phyloP scores from a whole-genome alignment of 2,888 invertebrate species.

The Xestia c-nigrum region DNA sequence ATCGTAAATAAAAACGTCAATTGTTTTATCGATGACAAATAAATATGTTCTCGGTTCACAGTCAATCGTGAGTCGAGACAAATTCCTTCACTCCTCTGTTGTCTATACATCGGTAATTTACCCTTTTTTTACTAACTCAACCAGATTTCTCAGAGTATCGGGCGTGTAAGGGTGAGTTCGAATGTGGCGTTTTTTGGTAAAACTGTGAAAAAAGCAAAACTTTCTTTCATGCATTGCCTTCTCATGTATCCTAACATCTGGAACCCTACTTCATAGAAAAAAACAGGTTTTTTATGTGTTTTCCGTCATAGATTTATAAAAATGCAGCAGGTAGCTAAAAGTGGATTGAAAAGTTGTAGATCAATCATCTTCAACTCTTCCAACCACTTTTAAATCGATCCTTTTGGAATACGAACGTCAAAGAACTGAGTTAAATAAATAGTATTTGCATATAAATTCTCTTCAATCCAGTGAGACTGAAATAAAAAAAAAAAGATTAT shows the following conservation, averaged over 20 bases:
- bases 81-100: constrained; percentile 51
- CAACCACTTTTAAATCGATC: neutral
- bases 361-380: too few species aligned
- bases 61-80: constrained; percentile 48
- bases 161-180: constrained; percentile 25
- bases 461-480: neutral
- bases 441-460: neutral
- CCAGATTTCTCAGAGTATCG: constrained; percentile 51
- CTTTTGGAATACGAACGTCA: neutral
- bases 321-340: neutral
- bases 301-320: neutral
- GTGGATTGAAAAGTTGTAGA: too few species aligned
- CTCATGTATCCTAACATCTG: neutral
- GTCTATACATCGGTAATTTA: constrained; percentile 61
- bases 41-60: constrained; percentile 51
- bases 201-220: neutral
- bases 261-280: too few species aligned
- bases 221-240: too few species aligned
- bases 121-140: constrained; percentile 65
- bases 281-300: too few species aligned
- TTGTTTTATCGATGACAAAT: constrained; percentile 47
- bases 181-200: constrained; percentile 15
- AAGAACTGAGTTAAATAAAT: neutral
- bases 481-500: constrained; percentile 7
- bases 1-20: constrained; percentile 20